Percentiles rank a stretch among this genome's conserved stretches.
Evolutionary conservation across 2,113 vertebrate species (phyloP).

Genomic region (Archilochus colubris): DNA sequence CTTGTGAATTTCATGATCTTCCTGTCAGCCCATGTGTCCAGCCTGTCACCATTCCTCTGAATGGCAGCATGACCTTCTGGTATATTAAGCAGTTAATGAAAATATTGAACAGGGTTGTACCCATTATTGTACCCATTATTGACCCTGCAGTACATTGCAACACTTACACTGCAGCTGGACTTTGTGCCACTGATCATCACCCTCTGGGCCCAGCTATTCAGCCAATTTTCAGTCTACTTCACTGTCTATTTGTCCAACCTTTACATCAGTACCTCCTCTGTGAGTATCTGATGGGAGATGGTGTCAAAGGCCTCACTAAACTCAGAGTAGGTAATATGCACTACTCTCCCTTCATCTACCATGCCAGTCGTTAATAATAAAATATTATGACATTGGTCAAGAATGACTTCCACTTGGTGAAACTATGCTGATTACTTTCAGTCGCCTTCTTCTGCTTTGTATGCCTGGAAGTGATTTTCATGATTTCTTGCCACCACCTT

Average conservation of each 20-base stretch:
- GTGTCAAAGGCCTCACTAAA: background rate
- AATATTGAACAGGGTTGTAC: background rate
- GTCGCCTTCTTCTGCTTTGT: background rate
- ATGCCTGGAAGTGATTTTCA: background rate
- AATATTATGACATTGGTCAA: background rate
- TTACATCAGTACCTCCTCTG: background rate
- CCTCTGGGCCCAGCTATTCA: background rate
- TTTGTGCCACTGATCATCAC: background rate
- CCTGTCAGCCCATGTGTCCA: background rate
- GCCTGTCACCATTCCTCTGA: background rate
- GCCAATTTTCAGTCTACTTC: no score
- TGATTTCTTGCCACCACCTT: background rate
- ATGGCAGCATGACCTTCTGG: background rate
- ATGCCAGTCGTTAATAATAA: background rate
- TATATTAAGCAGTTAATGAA: background rate
- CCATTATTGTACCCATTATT: background rate
- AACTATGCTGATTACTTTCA: background rate
- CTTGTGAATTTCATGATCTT: background rate
- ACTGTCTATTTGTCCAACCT: no score
- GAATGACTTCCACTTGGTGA: background rate
- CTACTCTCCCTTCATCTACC: background rate
- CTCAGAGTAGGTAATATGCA: background rate
- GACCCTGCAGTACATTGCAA: background rate
- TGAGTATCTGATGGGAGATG: background rate
- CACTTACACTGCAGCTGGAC: background rate